Base-by-base conservation (phyloP, 2,888 invertebrate species). In the Phalera bucephala region DNA sequence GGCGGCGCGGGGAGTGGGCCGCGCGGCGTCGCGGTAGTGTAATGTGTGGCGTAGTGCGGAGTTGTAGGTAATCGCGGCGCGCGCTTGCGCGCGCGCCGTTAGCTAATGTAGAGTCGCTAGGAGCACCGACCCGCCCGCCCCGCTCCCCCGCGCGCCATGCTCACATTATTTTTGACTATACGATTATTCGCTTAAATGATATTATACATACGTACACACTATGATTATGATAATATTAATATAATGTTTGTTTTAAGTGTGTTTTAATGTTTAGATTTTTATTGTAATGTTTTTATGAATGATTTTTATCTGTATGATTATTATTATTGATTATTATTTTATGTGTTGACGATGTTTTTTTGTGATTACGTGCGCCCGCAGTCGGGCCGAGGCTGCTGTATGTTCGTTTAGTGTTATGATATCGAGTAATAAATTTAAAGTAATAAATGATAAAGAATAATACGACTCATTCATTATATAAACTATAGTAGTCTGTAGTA, bases 241-340 rank as follows among this genome's bases (percentile, higher is more conserved):
- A 88, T 89, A 89, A 88, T 89, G 86, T 87, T 89, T 89, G 89
- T 89, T 89, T 89, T 89, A 88, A 88, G 89, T 79, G 89, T 88
- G 89, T 88, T 88, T 89, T 88, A 88, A 89, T 86, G 87, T 88
- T 89, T 89, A 89, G 89, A 89, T 88, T 89, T 89, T 89, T 89
- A 89, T 89, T 89, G 83, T 89, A 89, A 89, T 89, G 89, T 89
- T 89, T 89, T 89, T 88, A 88, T 89, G 88, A 80, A 89, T 88
- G 89, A 88, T 89, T 89, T 88, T 88, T 89, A 89, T 89, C 86
- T 84, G 88, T 88, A 87, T 80, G 82, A 88, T 87, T 87, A 88
- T 87, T 88, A 85, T 86, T 88, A 86, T 87, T 87, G 87, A 88
- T 89, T 88, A 88, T 89, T 87, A 89, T 88, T 89, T 89, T 88